These are phyloP conservation scores for Silurus aristotelis DNA, from an alignment of 2,797 vertebrate genomes.

Conservation along the genomic window DNA sequence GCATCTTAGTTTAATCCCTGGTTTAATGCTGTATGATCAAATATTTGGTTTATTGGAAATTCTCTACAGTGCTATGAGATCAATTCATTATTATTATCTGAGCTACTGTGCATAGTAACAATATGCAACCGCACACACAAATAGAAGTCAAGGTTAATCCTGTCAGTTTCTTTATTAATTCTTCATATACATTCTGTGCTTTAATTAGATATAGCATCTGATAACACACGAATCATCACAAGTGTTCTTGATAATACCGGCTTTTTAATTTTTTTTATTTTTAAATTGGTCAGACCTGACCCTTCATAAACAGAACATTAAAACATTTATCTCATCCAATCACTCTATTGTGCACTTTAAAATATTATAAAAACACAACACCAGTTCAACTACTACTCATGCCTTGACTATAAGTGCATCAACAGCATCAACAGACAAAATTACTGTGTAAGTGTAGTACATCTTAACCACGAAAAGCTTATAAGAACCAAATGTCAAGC, in stretches of 20 bases:
- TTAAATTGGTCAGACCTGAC: background rate
- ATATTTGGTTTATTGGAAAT: background rate
- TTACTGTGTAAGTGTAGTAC: conserved; percentile 58
- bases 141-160: background rate
- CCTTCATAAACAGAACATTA: background rate
- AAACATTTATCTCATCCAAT: background rate
- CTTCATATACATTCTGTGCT: conserved; percentile 45
- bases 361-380: conserved; percentile 17
- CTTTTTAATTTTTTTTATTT: background rate
- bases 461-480: conserved; percentile 68
- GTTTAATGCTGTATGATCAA: background rate
- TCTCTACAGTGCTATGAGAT: background rate
- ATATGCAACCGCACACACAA: background rate
- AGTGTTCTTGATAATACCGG: conserved; percentile 5
- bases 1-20: background rate
- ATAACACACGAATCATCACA: background rate
- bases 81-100: background rate
- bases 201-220: background rate
- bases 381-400: background rate
- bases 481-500: conserved; percentile 66
- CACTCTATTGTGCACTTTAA: conserved; percentile 7
- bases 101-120: background rate
- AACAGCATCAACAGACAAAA: conserved; percentile 46
- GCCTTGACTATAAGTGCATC: background rate
- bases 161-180: conserved; percentile 12